These are phyloP conservation scores for Microcaecilia unicolor DNA, from an alignment of 2,797 vertebrate genomes.

Conservation along the genomic window DNA sequence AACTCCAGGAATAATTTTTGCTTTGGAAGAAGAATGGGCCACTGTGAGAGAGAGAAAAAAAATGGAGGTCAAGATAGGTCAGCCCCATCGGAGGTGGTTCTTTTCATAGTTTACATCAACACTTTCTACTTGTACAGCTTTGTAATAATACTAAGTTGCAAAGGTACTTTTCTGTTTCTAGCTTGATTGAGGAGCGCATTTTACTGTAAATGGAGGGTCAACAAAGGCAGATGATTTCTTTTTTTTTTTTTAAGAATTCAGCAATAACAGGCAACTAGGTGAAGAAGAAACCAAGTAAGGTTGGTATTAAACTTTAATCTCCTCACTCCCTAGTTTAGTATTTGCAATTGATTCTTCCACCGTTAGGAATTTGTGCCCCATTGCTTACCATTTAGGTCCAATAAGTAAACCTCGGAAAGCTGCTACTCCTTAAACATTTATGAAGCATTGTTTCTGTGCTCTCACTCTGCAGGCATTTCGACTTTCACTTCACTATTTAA, in stretches of 20 bases:
- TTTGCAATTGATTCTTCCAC: background rate
- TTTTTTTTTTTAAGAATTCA: conserved; percentile 4
- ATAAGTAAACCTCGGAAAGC: conserved; percentile 18
- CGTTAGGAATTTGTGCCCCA: background rate
- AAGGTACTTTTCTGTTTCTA: conserved; percentile 19
- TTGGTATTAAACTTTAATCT: conserved; percentile 9
- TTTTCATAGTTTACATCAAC: conserved; percentile 26
- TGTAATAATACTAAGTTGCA: background rate
- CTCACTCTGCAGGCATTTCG: conserved; percentile 5
- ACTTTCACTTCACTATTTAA: conserved; percentile 11
- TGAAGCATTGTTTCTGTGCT: conserved; percentile 7
- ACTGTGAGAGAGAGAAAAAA: conserved; percentile 22
- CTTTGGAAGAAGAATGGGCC: conserved; percentile 30
- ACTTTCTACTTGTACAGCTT: conserved; percentile 29
- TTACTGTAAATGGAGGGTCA: background rate
- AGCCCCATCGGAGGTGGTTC: background rate
- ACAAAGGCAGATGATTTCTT: background rate
- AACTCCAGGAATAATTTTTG: conserved; percentile 18
- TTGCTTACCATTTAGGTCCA: conserved; percentile 4
- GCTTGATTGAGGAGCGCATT: background rate
- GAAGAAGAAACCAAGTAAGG: conserved; percentile 12
- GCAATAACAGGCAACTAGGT: conserved; percentile 9
- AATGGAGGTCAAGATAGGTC: conserved; percentile 4
- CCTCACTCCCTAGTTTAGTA: conserved; percentile 21
- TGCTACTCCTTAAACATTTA: conserved; percentile 9